Evolutionary conservation across 2,113 vertebrate species (phyloP).

Genomic region (Sinosuthora webbiana): DNA sequence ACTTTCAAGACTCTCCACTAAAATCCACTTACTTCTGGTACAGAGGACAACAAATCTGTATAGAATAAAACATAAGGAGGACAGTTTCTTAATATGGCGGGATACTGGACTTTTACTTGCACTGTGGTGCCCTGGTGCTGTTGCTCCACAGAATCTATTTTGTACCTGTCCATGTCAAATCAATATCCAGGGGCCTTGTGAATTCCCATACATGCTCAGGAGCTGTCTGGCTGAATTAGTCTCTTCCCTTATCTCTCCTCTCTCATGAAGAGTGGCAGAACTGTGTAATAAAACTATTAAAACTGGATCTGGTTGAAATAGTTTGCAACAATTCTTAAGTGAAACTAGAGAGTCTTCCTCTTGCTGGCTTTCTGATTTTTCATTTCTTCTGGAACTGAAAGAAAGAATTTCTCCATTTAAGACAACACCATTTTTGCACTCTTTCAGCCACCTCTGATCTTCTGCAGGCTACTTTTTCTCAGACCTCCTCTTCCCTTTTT

Average conservation of each 20-base stretch:
- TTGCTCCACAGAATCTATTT: not conserved
- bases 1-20: not conserved
- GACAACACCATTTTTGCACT: not conserved
- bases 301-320: not conserved
- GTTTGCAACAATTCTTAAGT: not conserved
- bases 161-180: not conserved
- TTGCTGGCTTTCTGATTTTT: not conserved
- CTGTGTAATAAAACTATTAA: not conserved
- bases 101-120: not conserved
- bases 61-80: not conserved
- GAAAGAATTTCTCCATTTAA: not conserved
- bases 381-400: not conserved
- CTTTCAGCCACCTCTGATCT: not conserved
- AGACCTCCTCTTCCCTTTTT: not conserved
- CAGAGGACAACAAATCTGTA: not conserved
- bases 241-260: not conserved
- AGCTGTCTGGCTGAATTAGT: not conserved
- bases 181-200: not conserved
- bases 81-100: not conserved
- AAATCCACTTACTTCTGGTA: not conserved
- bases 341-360: not conserved
- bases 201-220: not conserved
- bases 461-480: not conserved
- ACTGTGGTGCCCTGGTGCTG: not conserved
- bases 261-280: not conserved